These are phyloP conservation scores for Onychomys leucogaster DNA, from an alignment of 2,797 vertebrate species.

Conservation along the genomic window DNA sequence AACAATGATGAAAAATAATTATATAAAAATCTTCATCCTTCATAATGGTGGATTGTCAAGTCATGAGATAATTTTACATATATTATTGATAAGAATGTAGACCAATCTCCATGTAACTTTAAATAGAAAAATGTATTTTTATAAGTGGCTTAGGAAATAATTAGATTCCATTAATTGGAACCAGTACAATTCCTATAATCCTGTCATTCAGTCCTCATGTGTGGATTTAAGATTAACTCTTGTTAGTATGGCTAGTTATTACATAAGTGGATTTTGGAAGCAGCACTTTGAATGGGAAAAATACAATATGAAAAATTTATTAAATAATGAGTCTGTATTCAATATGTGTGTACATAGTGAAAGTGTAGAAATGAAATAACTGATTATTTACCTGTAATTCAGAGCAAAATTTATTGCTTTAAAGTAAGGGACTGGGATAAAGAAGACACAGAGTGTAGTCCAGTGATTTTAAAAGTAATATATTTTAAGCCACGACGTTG, in stretches of 20 bases:
- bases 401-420: background rate
- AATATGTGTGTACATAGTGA: background rate
- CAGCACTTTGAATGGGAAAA: background rate
- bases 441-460: background rate
- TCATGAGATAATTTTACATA: background rate
- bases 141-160: background rate
- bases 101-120: background rate
- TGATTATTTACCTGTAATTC: background rate
- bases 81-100: background rate
- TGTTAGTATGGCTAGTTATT: background rate
- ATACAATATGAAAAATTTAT: background rate
- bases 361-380: background rate
- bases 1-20: constrained; percentile 7
- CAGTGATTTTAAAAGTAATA: background rate
- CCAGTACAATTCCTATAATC: background rate
- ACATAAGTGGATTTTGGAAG: background rate
- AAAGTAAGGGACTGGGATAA: background rate
- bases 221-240: background rate
- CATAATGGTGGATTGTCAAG: background rate
- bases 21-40: background rate
- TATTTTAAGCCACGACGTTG: background rate
- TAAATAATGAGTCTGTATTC: background rate
- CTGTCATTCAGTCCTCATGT: background rate
- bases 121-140: background rate
- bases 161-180: background rate